Percentiles rank a stretch among this genome's conserved stretches.
Evolutionary conservation across 2,113 vertebrate species (phyloP).

Genomic region (Anolis sagrei): DNA sequence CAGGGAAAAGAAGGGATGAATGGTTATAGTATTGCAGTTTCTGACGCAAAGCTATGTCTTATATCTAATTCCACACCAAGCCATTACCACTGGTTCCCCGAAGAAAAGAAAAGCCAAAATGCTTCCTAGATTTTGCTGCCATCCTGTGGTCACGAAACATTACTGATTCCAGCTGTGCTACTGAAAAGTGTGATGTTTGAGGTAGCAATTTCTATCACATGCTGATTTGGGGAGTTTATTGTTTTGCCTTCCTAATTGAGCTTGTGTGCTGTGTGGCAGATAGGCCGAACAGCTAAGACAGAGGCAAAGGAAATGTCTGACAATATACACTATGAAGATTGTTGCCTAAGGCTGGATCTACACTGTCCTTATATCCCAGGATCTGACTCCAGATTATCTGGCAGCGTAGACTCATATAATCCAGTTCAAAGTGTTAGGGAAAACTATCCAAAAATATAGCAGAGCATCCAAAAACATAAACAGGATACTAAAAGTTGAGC

Average conservation of each 20-base stretch:
- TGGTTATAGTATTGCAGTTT: not conserved
- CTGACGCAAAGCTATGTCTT: not conserved
- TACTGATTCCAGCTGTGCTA: not conserved
- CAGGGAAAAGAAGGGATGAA: not conserved
- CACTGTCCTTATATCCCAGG: no score
- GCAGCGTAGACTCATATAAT: no score
- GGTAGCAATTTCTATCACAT: not conserved
- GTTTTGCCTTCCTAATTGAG: not conserved
- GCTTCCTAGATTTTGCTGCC: constrained; percentile 13
- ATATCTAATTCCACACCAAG: not conserved
- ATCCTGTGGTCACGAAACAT: not conserved
- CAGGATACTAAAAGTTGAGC: no score
- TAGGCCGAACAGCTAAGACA: not conserved
- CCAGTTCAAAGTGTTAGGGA: no score
- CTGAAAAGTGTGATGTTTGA: not conserved
- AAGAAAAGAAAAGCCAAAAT: not conserved
- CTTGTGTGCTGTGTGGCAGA: not conserved
- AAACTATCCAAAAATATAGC: no score
- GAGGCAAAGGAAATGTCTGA: not conserved
- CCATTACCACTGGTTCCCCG: not conserved
- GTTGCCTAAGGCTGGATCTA: no score
- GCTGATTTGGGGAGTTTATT: not conserved
- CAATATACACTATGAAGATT: no score
- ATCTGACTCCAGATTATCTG: no score
- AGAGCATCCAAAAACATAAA: no score